Evolutionary conservation across 2,113 vertebrate species (phyloP).

Genomic region (Aspidoscelis tigris): DNA sequence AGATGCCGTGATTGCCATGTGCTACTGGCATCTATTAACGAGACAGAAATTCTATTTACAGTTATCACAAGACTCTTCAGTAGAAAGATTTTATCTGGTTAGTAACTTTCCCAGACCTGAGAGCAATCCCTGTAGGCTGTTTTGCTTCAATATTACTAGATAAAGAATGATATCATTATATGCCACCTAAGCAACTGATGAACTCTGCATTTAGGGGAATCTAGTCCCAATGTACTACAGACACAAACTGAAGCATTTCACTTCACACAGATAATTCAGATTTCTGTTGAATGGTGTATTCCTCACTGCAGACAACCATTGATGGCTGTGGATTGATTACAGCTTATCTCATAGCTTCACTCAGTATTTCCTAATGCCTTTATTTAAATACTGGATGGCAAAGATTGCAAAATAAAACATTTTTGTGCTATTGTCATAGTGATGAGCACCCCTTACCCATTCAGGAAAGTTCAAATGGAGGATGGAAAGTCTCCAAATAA

Average conservation of each 20-base stretch:
- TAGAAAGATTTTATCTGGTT: background rate
- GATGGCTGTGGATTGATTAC: background rate
- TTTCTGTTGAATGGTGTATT: background rate
- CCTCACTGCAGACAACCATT: background rate
- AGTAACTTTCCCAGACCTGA: background rate
- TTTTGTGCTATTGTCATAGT: background rate
- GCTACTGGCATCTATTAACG: constrained; percentile 6
- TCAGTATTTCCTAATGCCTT: background rate
- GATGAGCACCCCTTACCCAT: no score
- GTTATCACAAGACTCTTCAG: background rate
- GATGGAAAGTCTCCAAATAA: no score
- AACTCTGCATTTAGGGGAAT: background rate
- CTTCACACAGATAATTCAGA: background rate
- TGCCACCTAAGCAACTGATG: background rate
- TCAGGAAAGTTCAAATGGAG: no score
- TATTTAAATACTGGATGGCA: background rate
- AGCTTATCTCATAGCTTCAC: background rate
- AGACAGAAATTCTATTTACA: background rate
- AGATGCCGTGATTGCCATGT: background rate
- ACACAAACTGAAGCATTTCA: background rate
- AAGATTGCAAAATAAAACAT: no score
- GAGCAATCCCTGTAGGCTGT: background rate
- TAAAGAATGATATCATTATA: background rate
- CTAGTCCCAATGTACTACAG: background rate
- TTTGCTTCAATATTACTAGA: background rate